Evolutionary conservation across 2,888 invertebrate genomes (phyloP).

Genomic region (Sinelater perroti): DNA sequence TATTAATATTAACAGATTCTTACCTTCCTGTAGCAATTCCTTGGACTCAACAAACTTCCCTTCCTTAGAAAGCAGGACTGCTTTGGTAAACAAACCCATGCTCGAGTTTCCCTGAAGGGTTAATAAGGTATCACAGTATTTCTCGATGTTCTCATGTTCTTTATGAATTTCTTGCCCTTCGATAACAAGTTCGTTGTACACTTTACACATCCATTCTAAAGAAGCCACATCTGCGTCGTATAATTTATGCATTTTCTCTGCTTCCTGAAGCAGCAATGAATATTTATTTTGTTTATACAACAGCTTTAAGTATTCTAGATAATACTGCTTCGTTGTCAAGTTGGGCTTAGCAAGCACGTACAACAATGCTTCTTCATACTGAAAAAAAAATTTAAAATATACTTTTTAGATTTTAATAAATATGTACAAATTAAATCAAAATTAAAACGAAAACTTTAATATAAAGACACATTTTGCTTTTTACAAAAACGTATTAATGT

Average conservation of each 20-base stretch:
- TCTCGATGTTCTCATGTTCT: conserved; percentile 58
- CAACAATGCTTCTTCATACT: conserved; percentile 55
- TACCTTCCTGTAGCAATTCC: conserved; percentile 61
- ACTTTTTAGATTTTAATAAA: background rate
- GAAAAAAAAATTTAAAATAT: conserved; percentile 38
- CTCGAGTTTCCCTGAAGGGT: conserved; percentile 68
- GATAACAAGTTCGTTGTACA: conserved; percentile 62
- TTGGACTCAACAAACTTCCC: conserved; percentile 67
- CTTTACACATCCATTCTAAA: conserved; percentile 70
- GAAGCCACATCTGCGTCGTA: conserved; percentile 64
- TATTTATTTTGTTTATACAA: conserved; percentile 61
- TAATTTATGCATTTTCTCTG: conserved; percentile 61
- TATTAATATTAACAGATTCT: background rate
- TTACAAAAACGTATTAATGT: too few relatives aligned
- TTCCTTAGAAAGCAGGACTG: conserved; percentile 65
- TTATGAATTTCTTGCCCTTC: conserved; percentile 48
- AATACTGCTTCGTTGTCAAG: conserved; percentile 54
- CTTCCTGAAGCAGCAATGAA: conserved; percentile 59
- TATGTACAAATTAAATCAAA: background rate
- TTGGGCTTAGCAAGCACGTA: conserved; percentile 48
- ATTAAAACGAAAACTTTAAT: too few relatives aligned
- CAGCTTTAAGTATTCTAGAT: conserved; percentile 62
- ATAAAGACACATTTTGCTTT: too few relatives aligned
- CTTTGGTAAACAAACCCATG: conserved; percentile 69
- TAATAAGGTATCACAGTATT: conserved; percentile 64